These are phyloP conservation scores for Calliopum simillimum DNA, from an alignment of 2,888 invertebrate species.

Conservation along the genomic window DNA sequence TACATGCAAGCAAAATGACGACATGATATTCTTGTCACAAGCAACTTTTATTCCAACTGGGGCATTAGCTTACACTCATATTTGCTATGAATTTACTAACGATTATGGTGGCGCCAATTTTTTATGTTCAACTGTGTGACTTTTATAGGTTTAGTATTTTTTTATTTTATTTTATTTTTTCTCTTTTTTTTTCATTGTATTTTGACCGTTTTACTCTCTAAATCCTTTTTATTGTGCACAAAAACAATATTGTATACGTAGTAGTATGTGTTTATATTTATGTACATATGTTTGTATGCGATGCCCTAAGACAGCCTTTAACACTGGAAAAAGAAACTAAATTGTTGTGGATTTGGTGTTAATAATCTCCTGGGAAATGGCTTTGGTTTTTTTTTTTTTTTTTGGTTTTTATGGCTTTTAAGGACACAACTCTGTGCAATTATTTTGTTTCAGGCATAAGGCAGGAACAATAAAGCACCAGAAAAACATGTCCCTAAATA, in stretches of 20 bases:
- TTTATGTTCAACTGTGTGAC: not conserved
- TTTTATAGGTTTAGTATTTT: not conserved
- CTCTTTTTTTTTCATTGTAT: no score
- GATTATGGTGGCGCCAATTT: not conserved
- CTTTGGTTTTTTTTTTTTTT: not conserved
- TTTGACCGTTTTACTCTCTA: not conserved
- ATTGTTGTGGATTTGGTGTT: constrained; percentile 37
- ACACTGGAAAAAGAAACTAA: constrained; percentile 10
- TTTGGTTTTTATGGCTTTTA: no score
- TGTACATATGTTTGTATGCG: no score
- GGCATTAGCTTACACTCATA: no score
- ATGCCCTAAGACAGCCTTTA: constrained; percentile 24
- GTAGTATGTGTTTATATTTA: no score
- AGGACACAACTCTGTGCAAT: not conserved
- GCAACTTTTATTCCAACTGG: no score
- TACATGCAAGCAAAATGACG: not conserved
- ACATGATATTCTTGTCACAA: no score
- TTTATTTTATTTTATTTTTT: not conserved
- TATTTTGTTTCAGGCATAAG: not conserved
- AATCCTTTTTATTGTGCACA: constrained; percentile 12
- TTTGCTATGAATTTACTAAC: constrained; percentile 17
- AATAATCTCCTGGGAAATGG: constrained; percentile 36
- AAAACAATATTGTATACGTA: not conserved
- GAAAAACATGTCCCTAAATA: not conserved
- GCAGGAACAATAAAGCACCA: not conserved